A percentile compares a stretch with the other conserved stretches of the same genome.
phyloP scores from a whole-genome alignment of 2,113 vertebrate genomes.

The Corapipo altera region DNA sequence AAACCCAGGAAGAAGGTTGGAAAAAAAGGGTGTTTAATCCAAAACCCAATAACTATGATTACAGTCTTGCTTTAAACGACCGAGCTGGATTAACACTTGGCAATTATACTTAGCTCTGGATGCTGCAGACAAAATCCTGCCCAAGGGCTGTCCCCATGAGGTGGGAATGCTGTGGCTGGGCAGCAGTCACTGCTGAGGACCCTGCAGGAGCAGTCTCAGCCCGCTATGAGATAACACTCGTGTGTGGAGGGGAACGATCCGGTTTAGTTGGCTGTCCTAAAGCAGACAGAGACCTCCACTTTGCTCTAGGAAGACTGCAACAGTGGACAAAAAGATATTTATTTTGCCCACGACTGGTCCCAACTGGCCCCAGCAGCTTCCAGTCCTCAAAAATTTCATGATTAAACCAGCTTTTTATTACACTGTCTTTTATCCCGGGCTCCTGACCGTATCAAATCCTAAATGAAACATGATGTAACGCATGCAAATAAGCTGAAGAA shows the following conservation, averaged over 20 bases:
- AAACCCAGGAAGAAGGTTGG: background rate
- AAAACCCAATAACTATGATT: background rate
- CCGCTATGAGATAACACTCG: fast-evolving
- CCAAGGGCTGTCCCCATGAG: background rate
- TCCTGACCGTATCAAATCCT: constrained; percentile 14
- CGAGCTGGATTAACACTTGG: background rate
- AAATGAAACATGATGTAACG: constrained; percentile 15
- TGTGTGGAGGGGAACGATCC: constrained; percentile 80
- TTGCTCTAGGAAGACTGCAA: constrained; percentile 75
- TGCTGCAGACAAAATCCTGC: background rate
- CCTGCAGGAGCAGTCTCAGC: fast-evolving
- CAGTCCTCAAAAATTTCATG: constrained; percentile 7
- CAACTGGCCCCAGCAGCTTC: constrained; percentile 65
- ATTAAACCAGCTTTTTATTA: constrained; percentile 15
- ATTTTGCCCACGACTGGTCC: constrained; percentile 57
- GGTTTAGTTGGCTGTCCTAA: constrained; percentile 61
- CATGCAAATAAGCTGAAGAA: constrained; percentile 34
- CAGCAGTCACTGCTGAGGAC: background rate
- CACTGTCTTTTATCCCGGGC: background rate
- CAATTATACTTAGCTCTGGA: background rate
- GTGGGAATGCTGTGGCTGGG: background rate
- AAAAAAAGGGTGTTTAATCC: background rate
- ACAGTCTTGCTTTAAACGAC: background rate
- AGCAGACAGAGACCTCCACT: constrained; percentile 78
- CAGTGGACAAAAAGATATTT: constrained; percentile 56